A percentile compares a stretch with the other conserved stretches of the same genome.
These are phyloP conservation scores for Oryctolagus cuniculus DNA, from an alignment of 2,113 vertebrate species.

Conservation along the genomic window DNA sequence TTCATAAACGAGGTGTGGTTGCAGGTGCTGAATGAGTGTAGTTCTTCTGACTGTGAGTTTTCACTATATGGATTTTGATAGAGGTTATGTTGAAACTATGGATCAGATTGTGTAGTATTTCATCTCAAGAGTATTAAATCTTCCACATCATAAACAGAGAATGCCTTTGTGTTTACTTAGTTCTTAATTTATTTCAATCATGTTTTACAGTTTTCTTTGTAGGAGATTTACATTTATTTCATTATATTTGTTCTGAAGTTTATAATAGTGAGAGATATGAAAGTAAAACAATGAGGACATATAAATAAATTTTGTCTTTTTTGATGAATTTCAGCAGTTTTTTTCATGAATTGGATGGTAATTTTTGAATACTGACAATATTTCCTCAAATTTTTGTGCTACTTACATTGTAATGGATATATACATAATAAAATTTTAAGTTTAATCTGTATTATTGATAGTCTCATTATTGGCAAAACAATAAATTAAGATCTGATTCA, in stretches of 20 bases:
- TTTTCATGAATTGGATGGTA: neutral
- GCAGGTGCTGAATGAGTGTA: neutral
- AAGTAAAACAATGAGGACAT: neutral
- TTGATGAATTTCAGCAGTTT: neutral
- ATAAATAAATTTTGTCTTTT: neutral
- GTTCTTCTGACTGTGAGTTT: neutral
- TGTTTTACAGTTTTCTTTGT: no score
- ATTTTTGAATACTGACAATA: neutral
- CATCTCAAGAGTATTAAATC: no score
- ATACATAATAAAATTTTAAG: neutral
- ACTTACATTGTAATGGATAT: neutral
- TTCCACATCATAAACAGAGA: no score
- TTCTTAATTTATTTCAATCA: no score
- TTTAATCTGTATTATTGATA: neutral
- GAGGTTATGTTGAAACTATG: no score
- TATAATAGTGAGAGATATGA: neutral
- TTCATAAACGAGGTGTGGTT: neutral
- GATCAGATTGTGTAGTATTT: no score
- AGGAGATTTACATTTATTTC: no score
- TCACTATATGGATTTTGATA: no score
- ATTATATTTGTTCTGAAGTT: neutral
- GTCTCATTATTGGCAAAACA: neutral
- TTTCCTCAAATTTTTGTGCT: neutral
- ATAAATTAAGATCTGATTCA: neutral
- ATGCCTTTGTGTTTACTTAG: no score